A percentile compares a stretch with the other conserved stretches of the same genome.
phyloP scores from a whole-genome alignment of 2,888 invertebrate species.

The Drosophila rellima region DNA sequence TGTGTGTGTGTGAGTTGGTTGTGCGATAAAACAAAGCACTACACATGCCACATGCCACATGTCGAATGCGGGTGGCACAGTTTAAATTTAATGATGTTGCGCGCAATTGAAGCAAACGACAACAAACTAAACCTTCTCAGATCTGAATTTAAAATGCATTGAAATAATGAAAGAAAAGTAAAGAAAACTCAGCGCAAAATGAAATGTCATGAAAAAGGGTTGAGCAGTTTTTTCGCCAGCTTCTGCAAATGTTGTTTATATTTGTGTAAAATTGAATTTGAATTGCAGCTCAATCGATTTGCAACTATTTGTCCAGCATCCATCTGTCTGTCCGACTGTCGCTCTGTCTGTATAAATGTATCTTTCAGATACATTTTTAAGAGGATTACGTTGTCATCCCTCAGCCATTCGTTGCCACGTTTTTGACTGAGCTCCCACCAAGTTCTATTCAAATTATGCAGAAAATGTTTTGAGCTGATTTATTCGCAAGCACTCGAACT shows the following conservation, averaged over 20 bases:
- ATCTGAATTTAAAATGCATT: slow-evolving; percentile 34
- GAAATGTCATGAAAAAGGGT: slow-evolving; percentile 18
- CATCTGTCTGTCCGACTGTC: neutral
- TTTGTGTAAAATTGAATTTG: slow-evolving; percentile 72
- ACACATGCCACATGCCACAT: slow-evolving; percentile 36
- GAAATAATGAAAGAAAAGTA: slow-evolving; percentile 4
- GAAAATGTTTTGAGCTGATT: slow-evolving; percentile 42
- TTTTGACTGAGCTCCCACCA: neutral
- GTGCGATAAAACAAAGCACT: slow-evolving; percentile 20
- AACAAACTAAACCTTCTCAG: slow-evolving; percentile 6
- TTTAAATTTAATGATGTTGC: slow-evolving; percentile 43
- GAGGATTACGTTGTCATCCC: slow-evolving; percentile 33
- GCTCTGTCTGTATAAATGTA: slow-evolving; percentile 15
- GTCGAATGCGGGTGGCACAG: slow-evolving; percentile 35
- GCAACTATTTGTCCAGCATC: slow-evolving; percentile 50
- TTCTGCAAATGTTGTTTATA: slow-evolving; percentile 30
- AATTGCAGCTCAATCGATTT: slow-evolving; percentile 50
- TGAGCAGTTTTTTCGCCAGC: slow-evolving; percentile 7
- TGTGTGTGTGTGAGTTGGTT: slow-evolving; percentile 1
- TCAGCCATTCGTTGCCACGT: slow-evolving; percentile 1
- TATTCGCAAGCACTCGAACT: slow-evolving; percentile 57
- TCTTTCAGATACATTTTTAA: slow-evolving; percentile 39
- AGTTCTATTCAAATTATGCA: slow-evolving; percentile 57
- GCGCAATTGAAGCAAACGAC: neutral
- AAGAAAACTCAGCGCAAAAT: slow-evolving; percentile 15